phyloP scores from a whole-genome alignment of 2,888 invertebrate species.

The Ennomos quercinarius region DNA sequence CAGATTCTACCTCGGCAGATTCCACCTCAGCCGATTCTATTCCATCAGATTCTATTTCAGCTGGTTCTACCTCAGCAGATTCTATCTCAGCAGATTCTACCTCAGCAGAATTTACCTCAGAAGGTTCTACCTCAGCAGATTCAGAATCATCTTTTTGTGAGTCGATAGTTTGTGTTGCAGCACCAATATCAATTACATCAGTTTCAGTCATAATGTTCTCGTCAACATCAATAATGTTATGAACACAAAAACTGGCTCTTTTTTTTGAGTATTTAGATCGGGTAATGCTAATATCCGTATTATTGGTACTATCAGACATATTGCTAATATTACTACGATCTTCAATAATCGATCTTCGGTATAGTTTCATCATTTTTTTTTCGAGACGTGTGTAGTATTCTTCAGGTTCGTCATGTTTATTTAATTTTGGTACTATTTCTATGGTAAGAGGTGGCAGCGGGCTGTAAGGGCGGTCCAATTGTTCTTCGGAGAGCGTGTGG shows the following conservation, averaged over 20 bases:
- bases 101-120: too few species aligned
- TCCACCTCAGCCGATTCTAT: too few species aligned
- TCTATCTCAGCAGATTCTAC: too few species aligned
- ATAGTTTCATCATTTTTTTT: neutral
- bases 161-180: too few species aligned
- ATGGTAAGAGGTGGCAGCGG: neutral
- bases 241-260: neutral
- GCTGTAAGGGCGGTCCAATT: neutral
- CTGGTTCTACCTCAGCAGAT: too few species aligned
- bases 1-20: too few species aligned
- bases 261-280: neutral
- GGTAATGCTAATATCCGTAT: neutral
- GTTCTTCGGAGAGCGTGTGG: neutral
- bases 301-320: neutral
- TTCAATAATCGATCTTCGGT: neutral
- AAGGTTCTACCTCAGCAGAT: too few species aligned
- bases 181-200: neutral
- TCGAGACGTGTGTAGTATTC: neutral
- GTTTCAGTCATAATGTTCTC: neutral
- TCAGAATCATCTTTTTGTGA: too few species aligned
- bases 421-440: neutral
- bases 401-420: slow-evolving; percentile 4
- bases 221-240: neutral
- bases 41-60: too few species aligned
- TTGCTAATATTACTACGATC: neutral